Evolutionary conservation across 30 jellyfish, hydroid and myxozoan species (phyloP).

Genomic region (Nemopilema nomurai): DNA sequence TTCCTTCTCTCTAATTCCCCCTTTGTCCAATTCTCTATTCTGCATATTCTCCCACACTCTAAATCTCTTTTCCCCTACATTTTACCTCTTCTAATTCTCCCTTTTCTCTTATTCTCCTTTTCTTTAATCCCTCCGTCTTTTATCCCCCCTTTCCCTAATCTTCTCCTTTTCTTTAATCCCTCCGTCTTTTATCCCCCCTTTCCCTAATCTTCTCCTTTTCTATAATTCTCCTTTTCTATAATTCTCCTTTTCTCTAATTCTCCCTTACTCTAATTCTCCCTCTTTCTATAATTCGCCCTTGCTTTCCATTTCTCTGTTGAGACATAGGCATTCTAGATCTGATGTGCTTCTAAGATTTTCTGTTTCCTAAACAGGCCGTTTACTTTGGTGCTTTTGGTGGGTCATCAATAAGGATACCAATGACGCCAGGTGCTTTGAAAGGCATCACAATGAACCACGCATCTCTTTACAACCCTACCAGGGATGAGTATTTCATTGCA

Average conservation of each 20-base stretch:
- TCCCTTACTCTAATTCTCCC: too few relatives aligned
- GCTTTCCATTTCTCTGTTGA: too few relatives aligned
- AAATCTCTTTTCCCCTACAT: background rate
- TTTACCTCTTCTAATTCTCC: background rate
- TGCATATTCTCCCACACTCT: too few relatives aligned
- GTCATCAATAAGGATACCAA: conserved; percentile 34
- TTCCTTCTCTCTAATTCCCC: too few relatives aligned
- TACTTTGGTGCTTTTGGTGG: conserved; percentile 74
- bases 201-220: too few relatives aligned
- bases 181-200: too few relatives aligned
- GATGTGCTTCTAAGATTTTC: background rate
- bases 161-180: background rate
- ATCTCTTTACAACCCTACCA: conserved; percentile 48
- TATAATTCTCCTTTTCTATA: too few relatives aligned
- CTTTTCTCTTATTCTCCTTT: background rate
- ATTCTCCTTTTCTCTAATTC: too few relatives aligned
- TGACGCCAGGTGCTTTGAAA: conserved; percentile 22
- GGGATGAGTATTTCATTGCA: conserved; percentile 59
- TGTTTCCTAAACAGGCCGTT: conserved; percentile 20
- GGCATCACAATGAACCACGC: conserved; percentile 62
- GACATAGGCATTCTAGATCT: background rate
- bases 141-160: background rate
- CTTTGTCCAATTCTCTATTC: too few relatives aligned
- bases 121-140: too few relatives aligned
- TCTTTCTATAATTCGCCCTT: too few relatives aligned